phyloP scores from a whole-genome alignment of 2,888 invertebrate genomes.

The Nephrocerus scutellatus region DNA sequence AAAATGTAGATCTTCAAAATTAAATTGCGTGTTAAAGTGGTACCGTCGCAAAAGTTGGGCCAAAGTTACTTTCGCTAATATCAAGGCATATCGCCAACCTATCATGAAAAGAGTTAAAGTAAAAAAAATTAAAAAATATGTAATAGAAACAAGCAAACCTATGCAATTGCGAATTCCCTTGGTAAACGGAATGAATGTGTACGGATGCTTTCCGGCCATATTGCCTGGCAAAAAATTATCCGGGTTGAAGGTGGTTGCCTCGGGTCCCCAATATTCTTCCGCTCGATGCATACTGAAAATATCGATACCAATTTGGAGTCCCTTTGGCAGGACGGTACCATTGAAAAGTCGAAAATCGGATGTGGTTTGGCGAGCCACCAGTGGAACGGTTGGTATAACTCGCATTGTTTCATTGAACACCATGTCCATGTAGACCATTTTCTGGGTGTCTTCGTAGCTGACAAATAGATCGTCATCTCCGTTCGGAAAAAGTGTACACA shows the following conservation, averaged over 20 bases:
- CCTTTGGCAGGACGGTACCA: slow-evolving; percentile 36
- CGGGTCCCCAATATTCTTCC: slow-evolving; percentile 39
- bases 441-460: slow-evolving; percentile 32
- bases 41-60: slow-evolving; percentile 21
- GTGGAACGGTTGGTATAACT: slow-evolving; percentile 38
- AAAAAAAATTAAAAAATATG: no score
- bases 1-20: slow-evolving; percentile 22
- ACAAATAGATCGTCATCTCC: slow-evolving; percentile 31
- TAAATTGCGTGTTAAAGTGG: slow-evolving; percentile 21
- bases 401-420: slow-evolving; percentile 42
- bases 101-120: not conserved
- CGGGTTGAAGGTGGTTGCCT: slow-evolving; percentile 42
- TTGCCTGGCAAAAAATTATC: slow-evolving; percentile 42
- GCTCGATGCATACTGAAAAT: slow-evolving; percentile 42
- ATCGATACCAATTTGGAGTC: slow-evolving; percentile 37
- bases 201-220: slow-evolving; percentile 38
- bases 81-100: slow-evolving; percentile 22
- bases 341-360: slow-evolving; percentile 32
- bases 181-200: slow-evolving; percentile 43
- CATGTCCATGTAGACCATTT: slow-evolving; percentile 40
- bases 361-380: slow-evolving; percentile 34
- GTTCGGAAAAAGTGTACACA: slow-evolving; percentile 29
- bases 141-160: slow-evolving; percentile 28
- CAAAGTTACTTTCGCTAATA: slow-evolving; percentile 23
- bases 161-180: slow-evolving; percentile 43